Base-by-base conservation (phyloP, 2,797 vertebrate genomes). In the Dendrocincla tyrannina region DNA sequence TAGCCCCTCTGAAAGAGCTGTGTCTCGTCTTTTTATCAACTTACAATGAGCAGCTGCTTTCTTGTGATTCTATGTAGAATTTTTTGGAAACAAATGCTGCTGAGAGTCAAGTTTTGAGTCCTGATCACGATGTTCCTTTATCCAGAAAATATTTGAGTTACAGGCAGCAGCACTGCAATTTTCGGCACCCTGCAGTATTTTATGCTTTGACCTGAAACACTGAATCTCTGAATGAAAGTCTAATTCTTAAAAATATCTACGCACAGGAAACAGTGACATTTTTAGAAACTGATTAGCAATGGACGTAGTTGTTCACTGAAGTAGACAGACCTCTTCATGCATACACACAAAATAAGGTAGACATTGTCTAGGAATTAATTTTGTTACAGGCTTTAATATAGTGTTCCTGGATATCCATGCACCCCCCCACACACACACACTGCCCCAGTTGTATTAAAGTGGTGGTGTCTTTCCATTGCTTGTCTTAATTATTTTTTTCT, bases 231-330 rank as follows among this genome's bases (percentile, higher is more conserved):
- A 94, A 88, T 91, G 87, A 95, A 94, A 93, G 91, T 94, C 35
- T 81, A 75, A 84, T 95, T 94, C 94, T 96, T 93, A 94, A 94
- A 89, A 95, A 74, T 89, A 91, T 70, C 56, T 77, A 49, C 11
- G 6, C 82, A 91, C 95, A 97, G 95, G 95, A 96, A 96, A 66
- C 32, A 63, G 68, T 95, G 95, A 91, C 92, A 75, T 94, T 96
- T 97, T 89, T 86, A 97, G 95, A 97, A 96, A 95, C 95, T 75
- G 53, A 62, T 91, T 88, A 89, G 79, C 82, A 80, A 7, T 96
- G 95, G 93, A 88, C 2, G 62, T 69, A 93, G 41, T 88, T 89
- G 87, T 95, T 96, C 91, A 88, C 70, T 94, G 89, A 96, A 89
- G 85, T 93, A 88, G 89, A 89, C 79, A 94, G 79, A 93, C 50